Evolutionary conservation across 2,888 invertebrate species (phyloP).

Genomic region (Pseudoips prasinana): DNA sequence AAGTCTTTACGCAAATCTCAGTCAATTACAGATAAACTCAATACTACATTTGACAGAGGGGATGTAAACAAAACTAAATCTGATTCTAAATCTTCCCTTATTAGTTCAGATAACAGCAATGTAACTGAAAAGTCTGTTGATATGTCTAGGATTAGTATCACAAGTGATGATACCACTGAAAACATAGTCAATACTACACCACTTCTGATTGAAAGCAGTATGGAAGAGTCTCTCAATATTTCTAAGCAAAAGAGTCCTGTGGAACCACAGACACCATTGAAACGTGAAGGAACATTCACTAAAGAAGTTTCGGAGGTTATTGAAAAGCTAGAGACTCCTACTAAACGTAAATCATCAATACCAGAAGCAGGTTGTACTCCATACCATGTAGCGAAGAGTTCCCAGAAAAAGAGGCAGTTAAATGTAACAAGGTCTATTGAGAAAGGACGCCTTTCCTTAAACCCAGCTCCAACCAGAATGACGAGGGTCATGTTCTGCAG

Average conservation of each 20-base stretch:
- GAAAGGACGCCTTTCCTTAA: slow-evolving; percentile 42
- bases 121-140: slow-evolving; percentile 47
- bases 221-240: slow-evolving; percentile 48
- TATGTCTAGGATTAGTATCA: slow-evolving; percentile 56
- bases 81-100: slow-evolving; percentile 51
- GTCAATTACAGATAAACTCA: slow-evolving; percentile 14
- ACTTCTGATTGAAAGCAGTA: slow-evolving; percentile 63
- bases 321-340: slow-evolving; percentile 40
- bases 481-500: slow-evolving; percentile 75
- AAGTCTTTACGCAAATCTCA: slow-evolving; percentile 3
- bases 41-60: slow-evolving; percentile 52
- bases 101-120: slow-evolving; percentile 54
- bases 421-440: slow-evolving; percentile 68
- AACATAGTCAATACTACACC: slow-evolving; percentile 61
- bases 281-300: slow-evolving; percentile 70
- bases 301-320: slow-evolving; percentile 49
- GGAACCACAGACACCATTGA: slow-evolving; percentile 41
- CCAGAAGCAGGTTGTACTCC: slow-evolving; percentile 67
- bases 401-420: slow-evolving; percentile 44
- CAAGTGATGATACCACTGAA: slow-evolving; percentile 62
- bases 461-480: slow-evolving; percentile 33
- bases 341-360: slow-evolving; percentile 36
- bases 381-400: slow-evolving; percentile 43
- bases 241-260: slow-evolving; percentile 6
- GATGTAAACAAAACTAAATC: slow-evolving; percentile 6